Evolutionary conservation across 2,113 vertebrate genomes (phyloP).

Genomic region (Ptychochromis oligacanthus): DNA sequence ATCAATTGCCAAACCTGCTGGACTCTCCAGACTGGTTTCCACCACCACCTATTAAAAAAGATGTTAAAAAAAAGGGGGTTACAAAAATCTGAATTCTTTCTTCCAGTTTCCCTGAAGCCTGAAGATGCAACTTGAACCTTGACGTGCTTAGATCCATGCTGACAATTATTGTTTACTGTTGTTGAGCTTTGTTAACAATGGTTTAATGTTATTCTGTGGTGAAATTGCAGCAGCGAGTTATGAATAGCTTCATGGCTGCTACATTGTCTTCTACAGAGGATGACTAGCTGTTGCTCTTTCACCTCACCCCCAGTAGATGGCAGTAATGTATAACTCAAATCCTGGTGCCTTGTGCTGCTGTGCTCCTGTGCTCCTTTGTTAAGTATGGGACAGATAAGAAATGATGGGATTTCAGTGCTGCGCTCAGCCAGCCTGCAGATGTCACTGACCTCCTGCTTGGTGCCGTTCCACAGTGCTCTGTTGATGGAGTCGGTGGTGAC

Average conservation of each 20-base stretch:
- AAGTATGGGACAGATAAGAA: not conserved
- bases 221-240: not conserved
- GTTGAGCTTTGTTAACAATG: not conserved
- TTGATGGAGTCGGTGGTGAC: slow-evolving; percentile 98
- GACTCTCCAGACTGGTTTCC: slow-evolving; percentile 96
- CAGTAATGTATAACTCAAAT: slow-evolving; percentile 26
- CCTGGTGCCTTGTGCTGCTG: not conserved
- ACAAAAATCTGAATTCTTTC: not conserved
- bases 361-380: not conserved
- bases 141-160: not conserved
- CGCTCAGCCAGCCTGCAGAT: not conserved
- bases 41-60: slow-evolving; percentile 86
- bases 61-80: not conserved
- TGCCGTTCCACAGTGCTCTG: slow-evolving; percentile 96
- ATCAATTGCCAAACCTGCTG: slow-evolving; percentile 96
- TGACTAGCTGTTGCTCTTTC: not conserved
- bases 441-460: slow-evolving; percentile 89
- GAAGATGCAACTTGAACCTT: no score
- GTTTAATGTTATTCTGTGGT: not conserved
- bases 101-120: not conserved
- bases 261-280: not conserved
- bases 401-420: not conserved
- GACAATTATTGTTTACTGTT: not conserved
- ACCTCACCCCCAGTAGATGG: slow-evolving; percentile 55
- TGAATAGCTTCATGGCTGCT: not conserved